phyloP scores from a whole-genome alignment of 2,888 invertebrate species.

The Pristionchus japonicus region DNA sequence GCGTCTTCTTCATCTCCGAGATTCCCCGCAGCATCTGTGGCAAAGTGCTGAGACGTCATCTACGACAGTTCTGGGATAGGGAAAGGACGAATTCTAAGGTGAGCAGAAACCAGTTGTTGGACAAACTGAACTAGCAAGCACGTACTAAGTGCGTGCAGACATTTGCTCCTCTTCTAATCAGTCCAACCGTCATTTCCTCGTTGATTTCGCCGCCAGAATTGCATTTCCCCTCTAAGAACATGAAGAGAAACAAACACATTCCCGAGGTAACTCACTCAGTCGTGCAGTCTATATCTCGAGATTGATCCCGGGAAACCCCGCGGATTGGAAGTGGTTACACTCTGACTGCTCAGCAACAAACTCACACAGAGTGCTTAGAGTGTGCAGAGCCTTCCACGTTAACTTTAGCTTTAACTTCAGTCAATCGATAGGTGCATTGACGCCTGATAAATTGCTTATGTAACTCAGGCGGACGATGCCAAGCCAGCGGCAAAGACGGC shows the following conservation, averaged over 20 bases:
- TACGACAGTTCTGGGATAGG: constrained; percentile 70
- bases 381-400: too few species aligned
- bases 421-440: too few species aligned
- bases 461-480: not conserved
- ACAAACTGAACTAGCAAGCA: too few species aligned
- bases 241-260: not conserved
- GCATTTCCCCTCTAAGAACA: not conserved
- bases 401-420: too few species aligned
- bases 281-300: not conserved
- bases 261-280: not conserved
- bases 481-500: not conserved
- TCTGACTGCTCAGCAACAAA: too few species aligned
- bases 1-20: constrained; percentile 73
- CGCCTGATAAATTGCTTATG: too few species aligned
- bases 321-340: not conserved
- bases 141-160: not conserved
- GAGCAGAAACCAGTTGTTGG: too few species aligned
- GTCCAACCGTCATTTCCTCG: not conserved
- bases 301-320: not conserved
- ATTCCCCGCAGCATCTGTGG: constrained; percentile 71
- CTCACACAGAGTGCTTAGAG: too few species aligned
- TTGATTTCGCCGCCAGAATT: not conserved
- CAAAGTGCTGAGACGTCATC: constrained; percentile 62
- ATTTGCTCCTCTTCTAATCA: not conserved
- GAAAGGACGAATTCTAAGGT: constrained; percentile 66